Conservation (phyloP, 2,113 vertebrate species). For the Eudorcas thomsonii region DNA sequence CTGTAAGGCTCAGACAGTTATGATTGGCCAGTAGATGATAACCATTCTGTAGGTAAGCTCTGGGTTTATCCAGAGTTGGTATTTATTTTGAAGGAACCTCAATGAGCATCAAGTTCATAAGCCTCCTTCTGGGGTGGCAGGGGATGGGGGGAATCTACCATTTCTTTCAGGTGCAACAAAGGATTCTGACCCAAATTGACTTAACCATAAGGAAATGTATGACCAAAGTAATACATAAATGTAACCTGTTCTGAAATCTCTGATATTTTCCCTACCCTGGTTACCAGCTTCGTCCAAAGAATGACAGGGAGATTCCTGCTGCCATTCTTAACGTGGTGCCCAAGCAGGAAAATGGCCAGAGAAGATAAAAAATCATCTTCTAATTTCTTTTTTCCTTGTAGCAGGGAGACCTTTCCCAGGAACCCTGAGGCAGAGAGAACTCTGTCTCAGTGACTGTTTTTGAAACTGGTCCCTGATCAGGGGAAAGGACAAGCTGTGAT, state of each 20-base stretch:
- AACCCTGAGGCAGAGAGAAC: background rate
- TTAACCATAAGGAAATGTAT: background rate
- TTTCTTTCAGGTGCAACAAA: background rate
- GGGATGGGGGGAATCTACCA: background rate
- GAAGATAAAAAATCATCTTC: background rate
- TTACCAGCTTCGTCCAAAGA: background rate
- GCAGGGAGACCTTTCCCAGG: background rate
- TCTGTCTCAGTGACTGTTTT: background rate
- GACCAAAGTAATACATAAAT: background rate
- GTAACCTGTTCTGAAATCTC: background rate
- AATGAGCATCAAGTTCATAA: background rate
- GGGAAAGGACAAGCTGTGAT: background rate
- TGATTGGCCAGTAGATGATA: background rate
- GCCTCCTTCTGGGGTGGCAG: background rate
- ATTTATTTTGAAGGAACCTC: background rate
- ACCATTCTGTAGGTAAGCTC: background rate
- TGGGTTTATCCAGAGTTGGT: background rate
- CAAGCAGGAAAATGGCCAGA: background rate
- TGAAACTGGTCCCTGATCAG: background rate
- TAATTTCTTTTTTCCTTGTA: background rate
- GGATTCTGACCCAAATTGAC: background rate
- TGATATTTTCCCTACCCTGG: background rate
- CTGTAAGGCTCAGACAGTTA: background rate
- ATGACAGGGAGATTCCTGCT: background rate
- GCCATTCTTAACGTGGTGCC: background rate